phyloP scores from a whole-genome alignment of 2,113 vertebrate species.

The Circaetus gallicus region DNA sequence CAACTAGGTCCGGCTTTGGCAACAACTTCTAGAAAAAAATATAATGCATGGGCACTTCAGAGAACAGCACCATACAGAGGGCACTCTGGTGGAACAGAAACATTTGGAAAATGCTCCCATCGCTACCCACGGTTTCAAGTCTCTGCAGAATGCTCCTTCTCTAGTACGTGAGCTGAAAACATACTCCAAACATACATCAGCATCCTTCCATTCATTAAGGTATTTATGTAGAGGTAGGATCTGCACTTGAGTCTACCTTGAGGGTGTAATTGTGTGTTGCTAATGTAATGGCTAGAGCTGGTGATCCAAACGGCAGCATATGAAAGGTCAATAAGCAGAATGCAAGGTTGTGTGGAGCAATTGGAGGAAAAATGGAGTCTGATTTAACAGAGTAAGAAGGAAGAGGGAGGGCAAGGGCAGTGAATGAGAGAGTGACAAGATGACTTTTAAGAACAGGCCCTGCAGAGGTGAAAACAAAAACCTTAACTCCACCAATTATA shows the following conservation, averaged over 20 bases:
- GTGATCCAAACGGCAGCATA: slow-evolving; percentile 70
- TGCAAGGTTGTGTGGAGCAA: slow-evolving; percentile 62
- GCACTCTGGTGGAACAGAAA: slow-evolving; percentile 15
- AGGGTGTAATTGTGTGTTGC: slow-evolving; percentile 82
- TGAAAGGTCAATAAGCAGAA: slow-evolving; percentile 69
- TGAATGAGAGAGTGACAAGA: not conserved
- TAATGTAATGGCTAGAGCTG: slow-evolving; percentile 80
- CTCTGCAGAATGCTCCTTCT: slow-evolving; percentile 10
- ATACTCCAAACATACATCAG: slow-evolving; percentile 57
- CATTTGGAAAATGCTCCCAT: slow-evolving; percentile 46
- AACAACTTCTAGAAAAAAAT: not conserved
- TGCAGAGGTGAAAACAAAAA: slow-evolving; percentile 13
- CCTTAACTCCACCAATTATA: not conserved
- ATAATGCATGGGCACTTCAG: not conserved
- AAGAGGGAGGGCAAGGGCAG: slow-evolving; percentile 19
- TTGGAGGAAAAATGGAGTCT: slow-evolving; percentile 31
- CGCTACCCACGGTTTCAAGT: not conserved
- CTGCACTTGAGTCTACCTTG: slow-evolving; percentile 82
- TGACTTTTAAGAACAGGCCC: not conserved
- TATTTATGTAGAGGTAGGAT: slow-evolving; percentile 67
- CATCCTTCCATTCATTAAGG: slow-evolving; percentile 70
- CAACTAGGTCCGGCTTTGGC: not conserved
- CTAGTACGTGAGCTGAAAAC: slow-evolving; percentile 34
- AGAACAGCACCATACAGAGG: not conserved
- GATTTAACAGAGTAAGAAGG: slow-evolving; percentile 30